These are phyloP conservation scores for Drosophila crucigera DNA, from an alignment of 2,888 invertebrate genomes.

Conservation along the genomic window DNA sequence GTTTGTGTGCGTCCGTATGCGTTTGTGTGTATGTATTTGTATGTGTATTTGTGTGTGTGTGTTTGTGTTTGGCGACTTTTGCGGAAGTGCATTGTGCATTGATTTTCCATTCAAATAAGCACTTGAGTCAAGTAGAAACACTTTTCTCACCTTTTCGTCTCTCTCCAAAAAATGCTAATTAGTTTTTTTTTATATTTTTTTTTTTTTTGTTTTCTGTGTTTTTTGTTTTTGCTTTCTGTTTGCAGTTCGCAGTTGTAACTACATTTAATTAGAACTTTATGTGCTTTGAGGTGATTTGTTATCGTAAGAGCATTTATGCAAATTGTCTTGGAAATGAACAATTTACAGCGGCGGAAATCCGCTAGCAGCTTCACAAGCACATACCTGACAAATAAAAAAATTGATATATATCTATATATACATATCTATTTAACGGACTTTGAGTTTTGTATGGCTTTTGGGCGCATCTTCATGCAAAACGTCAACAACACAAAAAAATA, in stretches of 20 bases:
- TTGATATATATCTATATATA: neutral
- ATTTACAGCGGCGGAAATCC: conserved; percentile 66
- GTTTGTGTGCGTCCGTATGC: conserved; percentile 22
- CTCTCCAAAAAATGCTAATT: conserved; percentile 72
- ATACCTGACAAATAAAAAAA: neutral
- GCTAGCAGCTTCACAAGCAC: conserved; percentile 30
- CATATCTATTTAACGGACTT: neutral
- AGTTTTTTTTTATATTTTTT: conserved; percentile 35
- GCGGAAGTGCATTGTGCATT: conserved; percentile 79
- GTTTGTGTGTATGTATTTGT: conserved; percentile 38
- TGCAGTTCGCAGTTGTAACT: conserved; percentile 34
- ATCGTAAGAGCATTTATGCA: conserved; percentile 67
- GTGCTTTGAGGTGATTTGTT: conserved; percentile 56
- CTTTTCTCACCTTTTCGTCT: conserved; percentile 73
- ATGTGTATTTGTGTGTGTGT: conserved; percentile 19
- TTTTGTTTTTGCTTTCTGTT: conserved; percentile 11
- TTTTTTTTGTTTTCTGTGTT: conserved; percentile 14
- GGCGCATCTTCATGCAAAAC: conserved; percentile 52
- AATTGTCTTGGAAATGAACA: conserved; percentile 60
- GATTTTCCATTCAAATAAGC: conserved; percentile 77
- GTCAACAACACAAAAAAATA: conserved; percentile 11
- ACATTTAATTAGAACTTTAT: conserved; percentile 73
- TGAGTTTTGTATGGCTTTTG: conserved; percentile 11
- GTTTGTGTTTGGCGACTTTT: conserved; percentile 51
- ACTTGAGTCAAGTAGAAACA: conserved; percentile 63